Percentiles rank a stretch among this genome's conserved stretches.
These are phyloP conservation scores for Paracanthobrama guichenoti DNA, from an alignment of 2,113 vertebrate genomes.

Conservation along the genomic window DNA sequence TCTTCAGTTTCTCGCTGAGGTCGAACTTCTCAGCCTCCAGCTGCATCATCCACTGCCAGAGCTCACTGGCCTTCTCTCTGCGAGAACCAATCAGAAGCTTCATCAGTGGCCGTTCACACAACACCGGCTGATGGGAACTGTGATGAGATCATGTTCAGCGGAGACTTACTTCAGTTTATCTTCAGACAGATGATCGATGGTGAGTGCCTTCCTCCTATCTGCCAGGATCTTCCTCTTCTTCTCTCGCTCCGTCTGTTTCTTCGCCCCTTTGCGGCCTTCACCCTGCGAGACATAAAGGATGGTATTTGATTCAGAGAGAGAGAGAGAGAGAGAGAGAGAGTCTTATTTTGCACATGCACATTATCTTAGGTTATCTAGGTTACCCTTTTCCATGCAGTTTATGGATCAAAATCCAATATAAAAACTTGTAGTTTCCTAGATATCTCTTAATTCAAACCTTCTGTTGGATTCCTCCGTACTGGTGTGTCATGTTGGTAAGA, in stretches of 20 bases:
- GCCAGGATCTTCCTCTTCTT: conserved; percentile 90
- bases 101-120: not conserved
- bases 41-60: conserved; percentile 86
- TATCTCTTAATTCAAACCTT: conserved; percentile 63
- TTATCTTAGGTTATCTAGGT: too few species aligned
- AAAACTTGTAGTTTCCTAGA: not conserved
- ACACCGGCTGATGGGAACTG: not conserved
- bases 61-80: conserved; percentile 86
- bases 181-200: conserved; percentile 83
- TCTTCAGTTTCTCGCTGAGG: conserved; percentile 86
- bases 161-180: conserved; percentile 85
- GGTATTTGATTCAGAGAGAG: not conserved
- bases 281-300: conserved; percentile 69
- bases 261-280: conserved; percentile 82
- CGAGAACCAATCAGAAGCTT: conserved; percentile 27
- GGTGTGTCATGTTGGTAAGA: conserved; percentile 75
- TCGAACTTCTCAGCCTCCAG: conserved; percentile 94
- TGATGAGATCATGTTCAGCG: not conserved
- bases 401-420: too few species aligned
- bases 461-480: conserved; percentile 73
- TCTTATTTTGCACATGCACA: too few species aligned
- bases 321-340: too few species aligned
- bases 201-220: conserved; percentile 83
- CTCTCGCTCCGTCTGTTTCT: conserved; percentile 86
- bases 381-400: too few species aligned